phyloP scores from a whole-genome alignment of 2,888 invertebrate species.

The Archips xylosteana region DNA sequence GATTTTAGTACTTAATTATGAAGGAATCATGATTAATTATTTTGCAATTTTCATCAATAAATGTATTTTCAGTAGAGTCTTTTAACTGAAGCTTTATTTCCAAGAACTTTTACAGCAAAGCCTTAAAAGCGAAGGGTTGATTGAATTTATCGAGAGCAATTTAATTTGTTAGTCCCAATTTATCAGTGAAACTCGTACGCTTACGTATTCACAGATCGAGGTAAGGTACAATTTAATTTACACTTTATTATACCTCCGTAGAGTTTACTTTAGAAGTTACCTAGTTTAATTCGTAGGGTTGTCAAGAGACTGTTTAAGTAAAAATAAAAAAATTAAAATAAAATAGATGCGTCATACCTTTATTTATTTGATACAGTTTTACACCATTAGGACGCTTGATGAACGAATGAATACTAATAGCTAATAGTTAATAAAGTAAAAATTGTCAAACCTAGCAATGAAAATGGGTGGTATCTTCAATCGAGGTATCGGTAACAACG shows the following conservation, averaged over 20 bases:
- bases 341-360: neutral
- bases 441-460: constrained; percentile 7
- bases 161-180: constrained; percentile 57
- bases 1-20: no score
- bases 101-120: neutral
- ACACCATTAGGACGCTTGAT: neutral
- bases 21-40: neutral
- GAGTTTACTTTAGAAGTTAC: constrained; percentile 42
- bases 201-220: constrained; percentile 6
- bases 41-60: neutral
- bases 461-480: constrained; percentile 16
- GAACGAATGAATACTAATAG: neutral
- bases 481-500: constrained; percentile 51
- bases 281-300: constrained; percentile 45
- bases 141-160: constrained; percentile 51
- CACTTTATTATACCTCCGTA: constrained; percentile 11
- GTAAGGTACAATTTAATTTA: constrained; percentile 20
- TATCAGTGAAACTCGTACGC: constrained; percentile 13
- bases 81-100: neutral
- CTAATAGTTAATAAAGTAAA: neutral
- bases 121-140: constrained; percentile 16
- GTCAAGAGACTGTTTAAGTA: neutral
- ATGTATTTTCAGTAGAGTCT: neutral
- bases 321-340: neutral
- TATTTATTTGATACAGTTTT: neutral